These are phyloP conservation scores for Drosophila mayaguana DNA, from an alignment of 2,888 invertebrate genomes.

Conservation along the genomic window DNA sequence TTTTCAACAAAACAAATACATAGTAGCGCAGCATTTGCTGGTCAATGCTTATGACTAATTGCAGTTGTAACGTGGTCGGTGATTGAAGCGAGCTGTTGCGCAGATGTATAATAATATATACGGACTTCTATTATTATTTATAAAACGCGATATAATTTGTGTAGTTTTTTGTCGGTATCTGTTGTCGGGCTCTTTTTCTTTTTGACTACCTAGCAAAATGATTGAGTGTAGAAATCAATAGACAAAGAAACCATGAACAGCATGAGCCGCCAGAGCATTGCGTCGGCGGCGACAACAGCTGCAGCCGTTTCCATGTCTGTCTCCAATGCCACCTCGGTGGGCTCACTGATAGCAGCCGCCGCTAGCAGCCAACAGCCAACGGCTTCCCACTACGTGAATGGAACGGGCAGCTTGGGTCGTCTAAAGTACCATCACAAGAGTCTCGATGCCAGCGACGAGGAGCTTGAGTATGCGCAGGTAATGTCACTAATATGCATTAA, in stretches of 20 bases:
- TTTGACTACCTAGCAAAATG: conserved; percentile 44
- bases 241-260: conserved; percentile 75
- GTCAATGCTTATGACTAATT: conserved; percentile 59
- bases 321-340: conserved; percentile 73
- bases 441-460: conserved; percentile 86
- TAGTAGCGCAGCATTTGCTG: conserved; percentile 48
- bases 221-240: conserved; percentile 76
- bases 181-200: conserved; percentile 16
- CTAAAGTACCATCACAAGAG: conserved; percentile 82
- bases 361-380: conserved; percentile 49
- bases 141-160: conserved; percentile 12
- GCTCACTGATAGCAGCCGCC: conserved; percentile 68
- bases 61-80: conserved; percentile 34
- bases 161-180: conserved; percentile 60
- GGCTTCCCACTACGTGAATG: conserved; percentile 79
- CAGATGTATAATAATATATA: conserved; percentile 2
- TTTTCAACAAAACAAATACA: conserved; percentile 55
- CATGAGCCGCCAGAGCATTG: conserved; percentile 82
- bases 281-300: conserved; percentile 68
- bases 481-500: conserved; percentile 65
- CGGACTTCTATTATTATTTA: neutral
- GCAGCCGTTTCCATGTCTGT: conserved; percentile 69
- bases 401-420: conserved; percentile 84
- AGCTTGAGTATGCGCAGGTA: conserved; percentile 87
- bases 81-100: conserved; percentile 21